Evolutionary conservation across 2,888 invertebrate species (phyloP).

Genomic region (Noctua fimbriata): DNA sequence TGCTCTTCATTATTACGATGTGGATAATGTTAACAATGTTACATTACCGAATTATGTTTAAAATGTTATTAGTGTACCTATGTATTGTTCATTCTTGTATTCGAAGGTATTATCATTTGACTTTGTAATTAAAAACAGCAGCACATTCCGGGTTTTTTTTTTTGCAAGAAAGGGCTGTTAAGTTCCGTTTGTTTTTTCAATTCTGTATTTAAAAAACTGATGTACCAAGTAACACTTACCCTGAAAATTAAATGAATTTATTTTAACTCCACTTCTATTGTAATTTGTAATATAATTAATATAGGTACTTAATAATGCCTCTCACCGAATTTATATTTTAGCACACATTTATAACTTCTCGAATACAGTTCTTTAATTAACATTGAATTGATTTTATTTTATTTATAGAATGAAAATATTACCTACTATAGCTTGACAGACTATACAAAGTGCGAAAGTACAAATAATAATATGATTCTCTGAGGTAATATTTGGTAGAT

Average conservation of each 20-base stretch:
- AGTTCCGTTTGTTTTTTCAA: not conserved
- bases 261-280: conserved; percentile 10
- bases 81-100: not conserved
- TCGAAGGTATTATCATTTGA: conserved; percentile 4
- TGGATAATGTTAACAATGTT: conserved; percentile 32
- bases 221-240: conserved; percentile 2
- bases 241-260: conserved; percentile 22
- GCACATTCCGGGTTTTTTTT: not conserved
- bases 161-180: not conserved
- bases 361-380: conserved; percentile 63
- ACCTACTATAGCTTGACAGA: not conserved
- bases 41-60: conserved; percentile 38
- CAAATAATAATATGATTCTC: not conserved
- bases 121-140: conserved; percentile 1
- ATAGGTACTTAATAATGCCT: conserved; percentile 79
- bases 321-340: conserved; percentile 88
- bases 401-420: conserved; percentile 8
- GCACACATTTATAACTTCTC: conserved; percentile 71
- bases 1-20: conserved; percentile 57
- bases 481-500: not conserved
- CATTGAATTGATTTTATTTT: conserved; percentile 35
- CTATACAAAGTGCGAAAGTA: not conserved
- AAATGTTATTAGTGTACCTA: conserved; percentile 29
- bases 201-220: conserved; percentile 8
- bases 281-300: conserved; percentile 59